A percentile compares a stretch with the other conserved stretches of the same genome.
phyloP scores from a whole-genome alignment of 2,888 invertebrate genomes.

The Amblyjoppa proteus region DNA sequence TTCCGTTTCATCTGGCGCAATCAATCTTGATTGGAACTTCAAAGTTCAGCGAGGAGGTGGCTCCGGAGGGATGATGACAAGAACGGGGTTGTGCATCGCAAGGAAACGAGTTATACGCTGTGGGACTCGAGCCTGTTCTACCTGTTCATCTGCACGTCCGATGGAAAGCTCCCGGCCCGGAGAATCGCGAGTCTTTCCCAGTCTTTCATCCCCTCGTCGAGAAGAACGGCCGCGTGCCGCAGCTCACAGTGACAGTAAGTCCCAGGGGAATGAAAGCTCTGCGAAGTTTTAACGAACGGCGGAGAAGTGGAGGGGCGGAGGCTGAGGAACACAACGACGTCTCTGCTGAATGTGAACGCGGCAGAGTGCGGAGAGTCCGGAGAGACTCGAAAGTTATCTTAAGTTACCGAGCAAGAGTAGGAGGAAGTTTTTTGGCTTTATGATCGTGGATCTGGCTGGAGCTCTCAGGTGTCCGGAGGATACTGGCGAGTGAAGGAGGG shows the following conservation, averaged over 20 bases:
- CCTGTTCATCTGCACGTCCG: conserved; percentile 21
- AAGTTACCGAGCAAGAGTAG: conserved; percentile 8
- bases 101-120: conserved; percentile 11
- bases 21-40: conserved; percentile 81
- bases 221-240: not conserved
- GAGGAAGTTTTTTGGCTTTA: conserved; percentile 41
- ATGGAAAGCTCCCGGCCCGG: not conserved
- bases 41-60: conserved; percentile 71
- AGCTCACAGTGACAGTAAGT: conserved; percentile 32
- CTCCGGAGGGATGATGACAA: conserved; percentile 30
- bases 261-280: conserved; percentile 32
- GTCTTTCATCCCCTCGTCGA: conserved; percentile 35
- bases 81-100: conserved; percentile 1
- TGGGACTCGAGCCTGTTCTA: conserved; percentile 9
- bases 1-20: conserved; percentile 80
- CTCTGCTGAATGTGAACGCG: conserved; percentile 42
- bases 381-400: conserved; percentile 31
- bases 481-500: not conserved
- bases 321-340: conserved; percentile 18
- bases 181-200: conserved; percentile 30
- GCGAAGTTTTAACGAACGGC: conserved; percentile 56
- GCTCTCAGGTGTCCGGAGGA: conserved; percentile 28
- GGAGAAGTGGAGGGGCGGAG: conserved; percentile 8
- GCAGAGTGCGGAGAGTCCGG: conserved; percentile 9
- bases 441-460: conserved; percentile 28